Base-by-base conservation (phyloP, 2,888 invertebrate species). In the Eueremaeus valkanovi region DNA sequence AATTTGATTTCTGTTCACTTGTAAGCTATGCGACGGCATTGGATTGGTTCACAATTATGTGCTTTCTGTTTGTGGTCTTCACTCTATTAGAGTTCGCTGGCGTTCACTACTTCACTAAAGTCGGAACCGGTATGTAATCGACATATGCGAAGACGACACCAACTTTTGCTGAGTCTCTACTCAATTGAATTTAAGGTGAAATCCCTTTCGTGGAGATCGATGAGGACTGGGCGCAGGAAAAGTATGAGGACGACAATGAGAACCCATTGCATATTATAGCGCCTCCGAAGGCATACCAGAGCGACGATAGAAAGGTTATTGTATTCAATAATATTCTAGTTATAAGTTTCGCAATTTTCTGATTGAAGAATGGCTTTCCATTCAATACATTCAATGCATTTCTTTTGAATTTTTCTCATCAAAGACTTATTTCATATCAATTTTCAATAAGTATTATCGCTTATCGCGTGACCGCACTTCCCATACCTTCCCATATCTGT, bases 71-170 rank as follows among this genome's bases (percentile, higher is more conserved):
- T 83, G 93, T 94, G 83, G 93, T 95, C 81, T 93, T 94, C 0
- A 94, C 95, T 0, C 86, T 96, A 1, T 85, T 96, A 27, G 94
- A 96, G 83, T 96, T 95, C 81, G 95, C 95, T n/a, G 92, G 93
- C 0, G 96, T 96, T 0, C 96, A 96, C 85, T 95, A 80, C 75
- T 80, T 79, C 55, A 80, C 80, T 0, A 80, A 80, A 76, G 78
- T 80, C 61, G 79, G 80, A 16, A 78, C 77, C 31, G 79, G 79
- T 16, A 78, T 78, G 66, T 33, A 36, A 33, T 61, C 3, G 29
- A 51, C 11, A 29, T 58, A 9, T 58, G 27, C n/a, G 31, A 77
- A 36, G 31, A 36, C 16, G 36, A 36, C 66, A 58, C 21, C 16
- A 66, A 66, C 40, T 66, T 36, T 31, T 36, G 21, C 36, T 13